phyloP scores from a whole-genome alignment of 2,797 vertebrate species.

The Acestrorhynchus altus region DNA sequence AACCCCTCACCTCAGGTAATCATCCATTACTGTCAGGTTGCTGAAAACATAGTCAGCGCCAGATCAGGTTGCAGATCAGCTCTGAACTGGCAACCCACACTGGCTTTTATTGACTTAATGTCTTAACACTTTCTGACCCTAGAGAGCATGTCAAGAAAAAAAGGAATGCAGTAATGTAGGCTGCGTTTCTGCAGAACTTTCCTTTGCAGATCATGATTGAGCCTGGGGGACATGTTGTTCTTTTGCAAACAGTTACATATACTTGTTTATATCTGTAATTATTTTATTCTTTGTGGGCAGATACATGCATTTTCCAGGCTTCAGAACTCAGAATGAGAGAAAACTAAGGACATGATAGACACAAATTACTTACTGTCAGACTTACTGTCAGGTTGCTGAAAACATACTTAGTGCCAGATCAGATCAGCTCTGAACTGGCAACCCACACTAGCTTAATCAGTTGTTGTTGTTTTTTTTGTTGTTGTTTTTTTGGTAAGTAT shows the following conservation, averaged over 20 bases:
- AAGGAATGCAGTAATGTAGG: not conserved
- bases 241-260: too few relatives aligned
- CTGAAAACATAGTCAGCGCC: not conserved
- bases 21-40: conserved; percentile 1
- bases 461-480: too few relatives aligned
- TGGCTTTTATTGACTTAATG: not conserved
- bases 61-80: not conserved
- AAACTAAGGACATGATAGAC: too few relatives aligned
- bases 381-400: not conserved
- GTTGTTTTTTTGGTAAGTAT: too few relatives aligned
- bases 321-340: too few relatives aligned
- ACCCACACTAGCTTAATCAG: not conserved
- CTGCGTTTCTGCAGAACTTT: not conserved
- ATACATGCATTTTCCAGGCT: too few relatives aligned
- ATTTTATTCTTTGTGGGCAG: too few relatives aligned
- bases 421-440: not conserved
- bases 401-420: not conserved
- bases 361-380: too few relatives aligned
- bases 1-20: conserved; percentile 1
- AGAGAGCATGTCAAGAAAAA: not conserved
- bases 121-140: not conserved
- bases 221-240: too few relatives aligned
- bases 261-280: too few relatives aligned
- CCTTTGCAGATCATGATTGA: too few relatives aligned
- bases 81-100: not conserved